Conservation (phyloP, 2,113 vertebrate species). For the Rostratula benghalensis region DNA sequence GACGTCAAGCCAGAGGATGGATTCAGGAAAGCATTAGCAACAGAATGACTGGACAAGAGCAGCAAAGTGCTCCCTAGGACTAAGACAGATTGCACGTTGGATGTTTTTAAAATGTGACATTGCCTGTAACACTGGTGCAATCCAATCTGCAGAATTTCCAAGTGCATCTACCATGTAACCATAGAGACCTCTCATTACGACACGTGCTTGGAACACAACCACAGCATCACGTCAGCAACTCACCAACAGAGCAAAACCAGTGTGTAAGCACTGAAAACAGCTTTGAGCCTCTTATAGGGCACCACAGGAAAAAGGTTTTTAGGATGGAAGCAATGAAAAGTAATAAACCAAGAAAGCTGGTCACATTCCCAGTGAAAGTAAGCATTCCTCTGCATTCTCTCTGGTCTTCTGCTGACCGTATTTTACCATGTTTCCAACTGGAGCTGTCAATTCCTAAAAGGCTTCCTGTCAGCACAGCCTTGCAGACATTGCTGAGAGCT, state of each 20-base stretch:
- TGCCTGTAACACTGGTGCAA: not conserved
- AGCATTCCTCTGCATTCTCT: not conserved
- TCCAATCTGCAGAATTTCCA: not conserved
- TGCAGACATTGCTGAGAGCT: not conserved
- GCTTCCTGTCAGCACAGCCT: not conserved
- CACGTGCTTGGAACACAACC: not conserved
- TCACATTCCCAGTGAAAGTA: not conserved
- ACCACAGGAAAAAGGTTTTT: not conserved
- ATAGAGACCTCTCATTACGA: not conserved
- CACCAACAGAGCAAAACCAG: not conserved
- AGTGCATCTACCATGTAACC: not conserved
- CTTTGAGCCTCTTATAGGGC: not conserved
- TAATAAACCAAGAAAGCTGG: not conserved
- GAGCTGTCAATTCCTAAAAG: constrained; percentile 1
- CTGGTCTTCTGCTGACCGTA: not conserved
- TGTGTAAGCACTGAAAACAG: not conserved
- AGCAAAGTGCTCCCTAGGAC: not conserved
- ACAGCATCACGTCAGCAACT: not conserved
- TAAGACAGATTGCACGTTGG: not conserved
- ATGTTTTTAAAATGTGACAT: not conserved
- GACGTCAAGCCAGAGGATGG: not conserved
- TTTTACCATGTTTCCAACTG: not conserved
- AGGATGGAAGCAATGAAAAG: not conserved
- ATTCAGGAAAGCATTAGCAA: constrained; percentile 18
- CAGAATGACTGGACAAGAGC: not conserved